Base-by-base conservation (phyloP, 2,888 invertebrate genomes). In the Scaptodrosophila latifasciaeformis region DNA sequence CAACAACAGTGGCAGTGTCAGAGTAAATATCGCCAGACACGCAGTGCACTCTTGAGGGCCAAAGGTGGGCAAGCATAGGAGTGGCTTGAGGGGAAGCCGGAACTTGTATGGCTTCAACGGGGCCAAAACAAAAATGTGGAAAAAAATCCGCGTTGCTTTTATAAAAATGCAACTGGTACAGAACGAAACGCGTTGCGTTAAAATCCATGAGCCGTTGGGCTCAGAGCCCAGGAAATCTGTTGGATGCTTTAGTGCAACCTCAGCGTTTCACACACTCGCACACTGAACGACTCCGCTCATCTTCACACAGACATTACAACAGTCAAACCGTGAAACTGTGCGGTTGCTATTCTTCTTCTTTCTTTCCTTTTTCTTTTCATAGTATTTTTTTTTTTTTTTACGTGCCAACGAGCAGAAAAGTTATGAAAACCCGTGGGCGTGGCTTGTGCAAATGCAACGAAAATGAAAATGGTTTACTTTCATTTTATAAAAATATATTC, bases 91-190 rank as follows among this genome's bases (percentile, higher is more conserved):
- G 13, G 27, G 21, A 21, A n/a, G 24, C 30, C 29, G 50, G 44
- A 21, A 24, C 4, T n/a, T n/a, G n/a, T n/a, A n/a, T n/a, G n/a
- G n/a, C n/a, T n/a, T n/a, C n/a, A n/a, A n/a, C n/a, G n/a, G n/a
- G n/a, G 42, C n/a, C 49, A 44, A 59, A 54, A 57, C 56, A 54
- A 64, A 62, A 59, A 55, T 54, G 59, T 54, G 59, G 61, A 57
- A 65, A 68, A 69, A 69, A 51, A 49, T 53, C 54, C 54, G 37
- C 39, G 49, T 54, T 56, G 62, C 67, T 64, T 65, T 76, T 71
- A 70, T 77, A 72, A 77, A 72, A 72, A 72, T 75, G 72, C 72
- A 72, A 75, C 72, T 72, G 67, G 78, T 78, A 67, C n/a, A n/a
- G n/a, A n/a, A n/a, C n/a, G n/a, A n/a, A n/a, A n/a, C 52, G 65